These are phyloP conservation scores for Hiodon tergisus DNA, from an alignment of 2,113 vertebrate genomes.

Conservation along the genomic window DNA sequence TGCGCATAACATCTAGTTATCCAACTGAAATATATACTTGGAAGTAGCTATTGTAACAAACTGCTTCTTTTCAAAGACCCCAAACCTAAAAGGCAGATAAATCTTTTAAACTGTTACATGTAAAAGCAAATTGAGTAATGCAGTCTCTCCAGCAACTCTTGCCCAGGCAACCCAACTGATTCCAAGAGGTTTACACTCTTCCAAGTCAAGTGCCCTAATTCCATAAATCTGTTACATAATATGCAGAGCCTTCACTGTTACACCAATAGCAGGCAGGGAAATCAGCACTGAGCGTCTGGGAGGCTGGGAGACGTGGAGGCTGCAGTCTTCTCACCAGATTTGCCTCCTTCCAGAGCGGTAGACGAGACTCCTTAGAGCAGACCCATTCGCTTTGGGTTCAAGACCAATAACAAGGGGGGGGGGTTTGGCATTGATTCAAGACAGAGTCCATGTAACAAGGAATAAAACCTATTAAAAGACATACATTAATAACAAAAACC, in stretches of 20 bases:
- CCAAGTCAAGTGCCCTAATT: conserved; percentile 14
- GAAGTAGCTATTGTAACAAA: too few relatives aligned
- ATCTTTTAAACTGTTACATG: neutral
- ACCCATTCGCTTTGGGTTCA: too few relatives aligned
- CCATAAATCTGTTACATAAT: conserved; percentile 21
- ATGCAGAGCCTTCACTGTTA: conserved; percentile 8
- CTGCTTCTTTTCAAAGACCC: neutral
- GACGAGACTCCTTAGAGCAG: too few relatives aligned
- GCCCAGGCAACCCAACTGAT: neutral
- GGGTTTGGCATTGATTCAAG: too few relatives aligned
- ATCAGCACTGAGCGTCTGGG: neutral
- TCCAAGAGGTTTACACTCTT: conserved; percentile 1
- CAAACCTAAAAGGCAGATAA: neutral
- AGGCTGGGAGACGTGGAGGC: neutral
- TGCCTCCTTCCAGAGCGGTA: too few relatives aligned
- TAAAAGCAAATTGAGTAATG: conserved; percentile 1
- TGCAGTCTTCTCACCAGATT: neutral
- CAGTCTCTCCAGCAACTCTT: neutral
- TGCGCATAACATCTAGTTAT: too few relatives aligned
- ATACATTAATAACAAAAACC: too few relatives aligned
- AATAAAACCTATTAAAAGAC: too few relatives aligned
- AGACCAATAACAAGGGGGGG: too few relatives aligned
- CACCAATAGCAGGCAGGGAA: neutral
- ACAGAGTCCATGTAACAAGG: too few relatives aligned
- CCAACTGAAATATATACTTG: too few relatives aligned